Conservation (phyloP, 2,113 vertebrate genomes). For the Prunella fulvescens region DNA sequence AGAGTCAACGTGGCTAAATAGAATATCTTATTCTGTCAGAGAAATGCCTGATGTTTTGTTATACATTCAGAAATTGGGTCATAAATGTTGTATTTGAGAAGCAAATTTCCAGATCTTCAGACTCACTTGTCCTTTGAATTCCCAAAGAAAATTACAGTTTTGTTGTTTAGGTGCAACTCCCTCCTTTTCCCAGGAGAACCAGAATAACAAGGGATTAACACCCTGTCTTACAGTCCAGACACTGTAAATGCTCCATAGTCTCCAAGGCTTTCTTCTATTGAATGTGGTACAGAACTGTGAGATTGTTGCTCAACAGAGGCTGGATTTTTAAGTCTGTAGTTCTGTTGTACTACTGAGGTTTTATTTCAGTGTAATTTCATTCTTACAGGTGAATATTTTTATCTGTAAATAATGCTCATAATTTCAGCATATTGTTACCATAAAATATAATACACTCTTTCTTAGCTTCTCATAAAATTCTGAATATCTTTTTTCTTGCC, state of each 20-base stretch:
- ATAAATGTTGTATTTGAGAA: not conserved
- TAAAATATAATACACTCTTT: constrained; percentile 35
- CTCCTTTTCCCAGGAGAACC: not conserved
- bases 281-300: not conserved
- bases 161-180: not conserved
- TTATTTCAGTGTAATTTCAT: not conserved
- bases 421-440: constrained; percentile 18
- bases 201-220: not conserved
- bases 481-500: constrained; percentile 8
- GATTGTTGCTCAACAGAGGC: not conserved
- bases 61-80: not conserved
- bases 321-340: not conserved
- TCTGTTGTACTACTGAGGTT: not conserved
- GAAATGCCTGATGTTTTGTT: not conserved
- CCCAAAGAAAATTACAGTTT: not conserved
- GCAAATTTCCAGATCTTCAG: not conserved
- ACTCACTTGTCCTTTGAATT: not conserved
- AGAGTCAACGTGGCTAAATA: not conserved
- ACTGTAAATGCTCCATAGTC: not conserved
- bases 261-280: not conserved
- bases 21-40: not conserved
- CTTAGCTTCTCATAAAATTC: constrained; percentile 35
- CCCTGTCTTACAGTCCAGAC: not conserved
- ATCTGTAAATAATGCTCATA: constrained; percentile 1
- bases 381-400: constrained; percentile 25